Evolutionary conservation across 2,113 vertebrate genomes (phyloP).

Genomic region (Amphilophus citrinellus): DNA sequence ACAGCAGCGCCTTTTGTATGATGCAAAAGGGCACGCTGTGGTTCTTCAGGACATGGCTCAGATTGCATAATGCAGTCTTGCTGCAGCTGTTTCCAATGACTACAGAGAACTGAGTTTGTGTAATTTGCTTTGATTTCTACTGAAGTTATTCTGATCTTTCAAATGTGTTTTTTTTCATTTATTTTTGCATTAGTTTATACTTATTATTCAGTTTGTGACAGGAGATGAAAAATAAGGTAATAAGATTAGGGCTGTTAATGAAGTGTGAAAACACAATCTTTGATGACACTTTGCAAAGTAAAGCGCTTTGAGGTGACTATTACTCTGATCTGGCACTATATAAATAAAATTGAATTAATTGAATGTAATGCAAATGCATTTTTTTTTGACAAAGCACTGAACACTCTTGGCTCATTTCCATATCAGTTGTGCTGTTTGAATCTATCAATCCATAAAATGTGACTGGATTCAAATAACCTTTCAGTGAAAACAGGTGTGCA

Average conservation of each 20-base stretch:
- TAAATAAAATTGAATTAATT: no score
- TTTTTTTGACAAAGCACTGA: neutral
- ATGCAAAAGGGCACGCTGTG: neutral
- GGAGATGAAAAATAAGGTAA: neutral
- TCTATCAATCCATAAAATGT: accelerated
- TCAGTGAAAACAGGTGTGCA: neutral
- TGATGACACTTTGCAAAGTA: no score
- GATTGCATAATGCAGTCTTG: neutral
- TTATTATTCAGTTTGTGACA: neutral
- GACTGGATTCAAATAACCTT: neutral
- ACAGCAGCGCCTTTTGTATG: accelerated
- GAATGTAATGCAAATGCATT: neutral
- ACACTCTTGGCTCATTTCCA: neutral
- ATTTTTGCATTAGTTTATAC: neutral
- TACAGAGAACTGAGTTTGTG: accelerated
- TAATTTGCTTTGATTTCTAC: neutral
- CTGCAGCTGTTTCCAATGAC: neutral
- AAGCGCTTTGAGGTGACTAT: no score
- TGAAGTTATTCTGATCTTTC: neutral
- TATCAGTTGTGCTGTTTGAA: neutral
- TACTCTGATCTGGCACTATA: no score
- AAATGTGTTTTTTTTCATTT: neutral
- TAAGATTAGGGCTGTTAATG: neutral
- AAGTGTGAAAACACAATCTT: no score
- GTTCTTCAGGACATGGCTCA: neutral